Conservation (phyloP, 2,888 invertebrate genomes). For the Sinodicranocentrus sp. region DNA sequence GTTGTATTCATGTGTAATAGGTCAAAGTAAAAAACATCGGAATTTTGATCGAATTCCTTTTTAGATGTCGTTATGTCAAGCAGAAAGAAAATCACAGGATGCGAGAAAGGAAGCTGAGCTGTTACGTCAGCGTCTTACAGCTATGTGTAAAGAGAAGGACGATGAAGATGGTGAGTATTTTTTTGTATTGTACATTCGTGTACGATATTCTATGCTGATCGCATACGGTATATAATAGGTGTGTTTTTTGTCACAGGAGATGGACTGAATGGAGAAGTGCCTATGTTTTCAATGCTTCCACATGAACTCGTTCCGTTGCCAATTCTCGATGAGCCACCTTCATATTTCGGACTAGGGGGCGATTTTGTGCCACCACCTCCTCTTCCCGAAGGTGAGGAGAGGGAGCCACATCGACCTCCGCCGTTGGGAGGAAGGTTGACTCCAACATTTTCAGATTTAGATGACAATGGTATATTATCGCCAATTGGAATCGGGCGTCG, state of each 20-base stretch:
- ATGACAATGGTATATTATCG: conserved; percentile 59
- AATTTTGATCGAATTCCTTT: neutral
- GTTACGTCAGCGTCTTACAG: conserved; percentile 72
- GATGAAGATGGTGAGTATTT: conserved; percentile 66
- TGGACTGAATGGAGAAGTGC: conserved; percentile 72
- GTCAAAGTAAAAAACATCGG: neutral
- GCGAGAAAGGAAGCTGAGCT: conserved; percentile 74
- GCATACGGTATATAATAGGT: too few relatives aligned
- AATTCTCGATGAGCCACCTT: conserved; percentile 70
- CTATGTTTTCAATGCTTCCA: conserved; percentile 67
- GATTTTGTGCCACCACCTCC: conserved; percentile 74
- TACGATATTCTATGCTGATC: too few relatives aligned
- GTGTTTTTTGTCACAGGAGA: conserved; percentile 38
- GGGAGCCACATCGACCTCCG: conserved; percentile 71
- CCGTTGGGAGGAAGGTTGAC: conserved; percentile 73
- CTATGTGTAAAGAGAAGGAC: conserved; percentile 72
- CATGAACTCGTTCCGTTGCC: conserved; percentile 72
- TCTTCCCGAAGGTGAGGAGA: conserved; percentile 71
- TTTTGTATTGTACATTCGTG: too few relatives aligned
- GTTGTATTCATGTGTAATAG: too few relatives aligned
- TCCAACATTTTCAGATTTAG: conserved; percentile 70
- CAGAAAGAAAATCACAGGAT: conserved; percentile 75
- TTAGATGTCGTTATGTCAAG: conserved; percentile 75
- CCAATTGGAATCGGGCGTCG: conserved; percentile 65
- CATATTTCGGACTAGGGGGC: conserved; percentile 72